Base-by-base conservation (phyloP, 1,140 invertebrate genomes). In the Samia ricini region DNA sequence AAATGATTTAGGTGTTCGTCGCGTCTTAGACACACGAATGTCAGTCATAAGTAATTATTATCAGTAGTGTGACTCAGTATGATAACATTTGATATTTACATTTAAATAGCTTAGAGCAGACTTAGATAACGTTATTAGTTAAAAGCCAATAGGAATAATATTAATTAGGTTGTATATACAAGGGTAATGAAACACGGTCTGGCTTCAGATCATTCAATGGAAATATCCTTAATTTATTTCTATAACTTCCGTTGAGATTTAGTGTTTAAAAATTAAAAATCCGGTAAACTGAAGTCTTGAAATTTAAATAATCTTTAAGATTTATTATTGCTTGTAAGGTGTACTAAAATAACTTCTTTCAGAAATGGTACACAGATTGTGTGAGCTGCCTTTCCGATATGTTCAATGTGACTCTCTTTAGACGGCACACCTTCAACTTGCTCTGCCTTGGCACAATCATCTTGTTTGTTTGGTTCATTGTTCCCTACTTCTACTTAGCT, bases 401-500 rank as follows among this genome's bases (percentile, higher is more conserved):
- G 85, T 92, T 94, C 85, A 96, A 97, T 83, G 94, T 96, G 66
- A 93, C 94, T n/a, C 93, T 96, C 81, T 96, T 97, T 79, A 90
- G 94, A 76, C 95, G 96, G 77, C 86, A 94, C 29, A 95, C 95
- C 63, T 98, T 97, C 80, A 91, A 96, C 54, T 90, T 97, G 6
- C 94, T 97, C 69, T 95, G 95, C 56, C 68, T 97, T 0, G 95
- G 96, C 3, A 98, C 97, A 62, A 94, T 97, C 68, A 92, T 97
- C 36, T 91, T 98, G 19, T 97, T 97, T 85, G 95, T 94, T 70
- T 98, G 96, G 95, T 97, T 97, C 81, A 97, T 97, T 71, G 95
- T 97, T 55, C 96, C 96, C 33, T 98, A 98, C 90, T 96, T 98
- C 79, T 98, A 60, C 15, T 90, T 97, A 21, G 95, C 95, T 50